Conservation (phyloP, 2,113 vertebrate genomes). For the Apteryx owenii region DNA sequence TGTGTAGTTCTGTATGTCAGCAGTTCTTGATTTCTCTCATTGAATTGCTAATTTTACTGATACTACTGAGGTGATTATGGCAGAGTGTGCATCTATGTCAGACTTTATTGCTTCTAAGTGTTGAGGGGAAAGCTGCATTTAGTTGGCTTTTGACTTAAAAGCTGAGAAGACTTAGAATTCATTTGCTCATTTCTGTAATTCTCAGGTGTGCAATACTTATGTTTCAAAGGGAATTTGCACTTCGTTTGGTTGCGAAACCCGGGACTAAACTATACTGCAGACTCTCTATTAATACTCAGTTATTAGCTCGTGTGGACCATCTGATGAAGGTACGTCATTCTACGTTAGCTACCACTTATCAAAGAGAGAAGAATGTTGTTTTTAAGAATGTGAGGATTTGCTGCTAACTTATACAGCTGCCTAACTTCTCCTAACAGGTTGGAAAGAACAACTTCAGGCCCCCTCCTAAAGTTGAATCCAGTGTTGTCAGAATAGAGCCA, state of each 20-base stretch:
- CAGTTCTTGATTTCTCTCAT: neutral
- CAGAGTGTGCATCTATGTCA: neutral
- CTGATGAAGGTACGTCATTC: slow-evolving; percentile 91
- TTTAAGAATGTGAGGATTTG: neutral
- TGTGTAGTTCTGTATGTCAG: neutral
- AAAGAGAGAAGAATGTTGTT: neutral
- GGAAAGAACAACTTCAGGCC: slow-evolving; percentile 98
- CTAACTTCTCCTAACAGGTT: slow-evolving; percentile 80
- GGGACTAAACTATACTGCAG: slow-evolving; percentile 96
- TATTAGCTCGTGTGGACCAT: slow-evolving; percentile 94
- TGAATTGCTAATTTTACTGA: fast-evolving
- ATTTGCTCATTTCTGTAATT: neutral
- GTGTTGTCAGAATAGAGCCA: slow-evolving; percentile 96
- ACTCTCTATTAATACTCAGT: slow-evolving; percentile 95
- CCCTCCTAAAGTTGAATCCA: slow-evolving; percentile 98
- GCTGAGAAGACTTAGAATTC: neutral
- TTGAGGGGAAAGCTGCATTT: neutral
- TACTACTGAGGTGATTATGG: neutral
- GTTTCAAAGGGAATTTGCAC: slow-evolving; percentile 98
- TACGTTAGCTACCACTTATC: neutral
- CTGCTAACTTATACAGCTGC: slow-evolving; percentile 18
- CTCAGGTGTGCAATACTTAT: slow-evolving; percentile 95
- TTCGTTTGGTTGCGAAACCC: slow-evolving; percentile 92
- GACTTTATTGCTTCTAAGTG: neutral
- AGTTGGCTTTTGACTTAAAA: neutral